Base-by-base conservation (phyloP, 1,140 invertebrate species). In the Apis cerana region DNA sequence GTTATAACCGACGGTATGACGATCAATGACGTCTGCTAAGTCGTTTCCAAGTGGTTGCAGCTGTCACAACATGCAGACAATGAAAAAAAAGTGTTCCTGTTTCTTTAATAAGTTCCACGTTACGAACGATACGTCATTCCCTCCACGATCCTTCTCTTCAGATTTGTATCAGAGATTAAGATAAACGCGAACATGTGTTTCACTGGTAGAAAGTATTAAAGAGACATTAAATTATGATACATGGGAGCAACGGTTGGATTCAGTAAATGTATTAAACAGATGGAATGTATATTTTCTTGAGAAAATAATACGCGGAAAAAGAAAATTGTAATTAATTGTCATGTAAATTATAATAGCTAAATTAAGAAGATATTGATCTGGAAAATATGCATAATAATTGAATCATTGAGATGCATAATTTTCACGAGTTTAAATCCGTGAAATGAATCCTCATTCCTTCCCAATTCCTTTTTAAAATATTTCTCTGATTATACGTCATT, bases 41-140 rank as follows among this genome's bases (percentile, higher is more conserved):
- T 23, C 12, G 67, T 5, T 33, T 27, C 56, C 70, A 74, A 80
- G 61, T 80, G 59, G 68, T 54, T 54, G 79, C 79, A 80, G 79
- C 79, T 80, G 79, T 58, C 59, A 80, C 58, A 80, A 80, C 48
- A 71, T 21, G 9, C 50, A 43, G 50, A 80, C n/a, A 74, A 80
- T n/a, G 79, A 23, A 68, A 74, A 80, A 56, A 74, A 54, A 62
- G 33, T 48, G 27, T 58, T 78, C 27, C 64, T 48, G 50, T 68
- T 59, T 67, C 74, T 75, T 64, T 75, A 75, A 75, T 75, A 75
- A 75, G 58, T 15, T 43, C 4, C 27, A 19, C 43, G 33, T 75
- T 75, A 48, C 27, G 23, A 0, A n/a, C 27, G 12, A n/a, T 15
- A 56, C 52, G 71, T 15, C 33, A 33, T 59, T 43, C 17, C 21